Percentiles rank a stretch among this genome's conserved stretches.
Evolutionary conservation across 2,888 invertebrate species (phyloP).

Genomic region (Rhogogaster chlorosoma): DNA sequence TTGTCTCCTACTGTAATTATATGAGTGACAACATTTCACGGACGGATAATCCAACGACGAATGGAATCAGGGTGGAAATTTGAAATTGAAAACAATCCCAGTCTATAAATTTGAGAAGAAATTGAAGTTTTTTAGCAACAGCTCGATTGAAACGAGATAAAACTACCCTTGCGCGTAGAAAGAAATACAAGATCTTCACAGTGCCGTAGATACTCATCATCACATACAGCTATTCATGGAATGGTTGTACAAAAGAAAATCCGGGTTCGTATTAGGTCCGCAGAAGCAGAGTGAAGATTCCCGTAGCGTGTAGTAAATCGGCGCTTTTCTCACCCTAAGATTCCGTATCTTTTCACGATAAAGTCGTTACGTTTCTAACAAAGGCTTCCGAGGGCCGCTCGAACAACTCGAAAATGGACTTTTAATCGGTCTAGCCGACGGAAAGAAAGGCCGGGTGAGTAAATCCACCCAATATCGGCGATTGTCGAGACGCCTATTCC

Average conservation of each 20-base stretch:
- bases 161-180: neutral
- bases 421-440: constrained; percentile 27
- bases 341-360: constrained; percentile 2
- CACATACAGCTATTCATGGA: neutral
- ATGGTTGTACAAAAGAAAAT: constrained; percentile 2
- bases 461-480: neutral
- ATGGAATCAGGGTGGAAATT: no score
- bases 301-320: neutral
- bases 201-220: neutral
- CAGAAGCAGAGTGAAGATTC: neutral
- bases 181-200: neutral
- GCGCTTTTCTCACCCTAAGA: constrained; percentile 1
- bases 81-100: neutral
- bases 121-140: neutral
- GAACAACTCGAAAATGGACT: constrained; percentile 25
- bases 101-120: neutral
- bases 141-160: neutral
- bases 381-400: constrained; percentile 5
- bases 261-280: neutral
- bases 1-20: neutral
- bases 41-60: no score
- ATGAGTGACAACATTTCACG: neutral
- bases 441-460: neutral
- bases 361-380: constrained; percentile 29
- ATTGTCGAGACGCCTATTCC: neutral